Conservation (phyloP, 2,797 vertebrate species). For the Gallirallus australis region DNA sequence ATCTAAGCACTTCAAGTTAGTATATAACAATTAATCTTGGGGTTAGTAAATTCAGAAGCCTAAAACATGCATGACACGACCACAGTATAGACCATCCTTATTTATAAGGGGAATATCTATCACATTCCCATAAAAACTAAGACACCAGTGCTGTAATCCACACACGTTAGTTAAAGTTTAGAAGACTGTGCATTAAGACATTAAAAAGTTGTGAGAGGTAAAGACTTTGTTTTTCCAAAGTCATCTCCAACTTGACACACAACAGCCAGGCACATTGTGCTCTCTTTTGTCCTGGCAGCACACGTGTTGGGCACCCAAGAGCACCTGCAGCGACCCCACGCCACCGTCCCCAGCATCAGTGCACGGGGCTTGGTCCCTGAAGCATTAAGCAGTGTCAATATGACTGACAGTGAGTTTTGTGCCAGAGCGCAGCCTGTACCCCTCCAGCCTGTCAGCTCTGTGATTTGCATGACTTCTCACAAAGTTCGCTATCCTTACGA, state of each 20-base stretch:
- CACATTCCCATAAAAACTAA: neutral
- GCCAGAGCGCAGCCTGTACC: neutral
- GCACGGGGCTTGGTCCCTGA: neutral
- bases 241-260: neutral
- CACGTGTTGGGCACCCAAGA: neutral
- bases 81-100: neutral
- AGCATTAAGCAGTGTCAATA: neutral
- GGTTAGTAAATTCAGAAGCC: neutral
- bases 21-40: neutral
- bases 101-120: neutral
- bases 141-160: neutral
- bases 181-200: neutral
- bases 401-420: neutral
- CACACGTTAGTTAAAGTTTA: neutral
- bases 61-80: neutral
- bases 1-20: neutral
- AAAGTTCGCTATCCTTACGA: neutral
- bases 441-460: neutral
- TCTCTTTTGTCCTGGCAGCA: neutral
- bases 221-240: neutral
- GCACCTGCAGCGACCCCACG: neutral
- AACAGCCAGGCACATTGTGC: neutral
- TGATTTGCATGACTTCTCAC: neutral
- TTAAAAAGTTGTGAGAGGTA: neutral
- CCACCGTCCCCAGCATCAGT: accelerated